Percentiles rank a stretch among this genome's conserved stretches.
phyloP scores from a whole-genome alignment of 2,888 invertebrate species.

The Lottia scabra region DNA sequence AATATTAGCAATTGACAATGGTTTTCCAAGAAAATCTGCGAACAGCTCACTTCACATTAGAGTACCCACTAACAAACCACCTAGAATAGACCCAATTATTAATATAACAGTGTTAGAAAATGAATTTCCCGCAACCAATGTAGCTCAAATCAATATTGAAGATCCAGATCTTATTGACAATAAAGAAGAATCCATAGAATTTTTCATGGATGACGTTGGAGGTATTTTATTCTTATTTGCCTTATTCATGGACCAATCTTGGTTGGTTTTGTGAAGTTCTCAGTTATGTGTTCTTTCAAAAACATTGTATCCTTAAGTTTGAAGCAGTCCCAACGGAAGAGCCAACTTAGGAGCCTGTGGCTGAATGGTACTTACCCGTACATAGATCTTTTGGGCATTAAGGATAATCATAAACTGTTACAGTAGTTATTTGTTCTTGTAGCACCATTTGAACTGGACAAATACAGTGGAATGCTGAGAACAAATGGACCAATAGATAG shows the following conservation, averaged over 20 bases:
- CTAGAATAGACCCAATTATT: constrained; percentile 3
- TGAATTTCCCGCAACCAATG: constrained; percentile 4
- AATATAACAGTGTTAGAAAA: constrained; percentile 17
- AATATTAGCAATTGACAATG: constrained; percentile 25
- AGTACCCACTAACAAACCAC: constrained; percentile 24
- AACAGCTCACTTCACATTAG: constrained; percentile 16
- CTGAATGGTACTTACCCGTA: too few species aligned
- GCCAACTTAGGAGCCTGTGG: too few species aligned
- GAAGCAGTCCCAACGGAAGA: too few species aligned
- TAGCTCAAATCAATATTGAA: constrained; percentile 18
- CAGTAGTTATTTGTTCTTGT: background rate
- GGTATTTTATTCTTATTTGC: background rate
- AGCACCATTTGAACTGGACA: constrained; percentile 1
- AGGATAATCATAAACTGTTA: too few species aligned
- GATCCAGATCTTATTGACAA: constrained; percentile 21
- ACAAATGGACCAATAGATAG: constrained; percentile 10
- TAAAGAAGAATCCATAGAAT: constrained; percentile 16
- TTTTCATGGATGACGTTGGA: constrained; percentile 8
- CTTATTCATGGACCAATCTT: too few species aligned
- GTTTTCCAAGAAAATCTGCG: constrained; percentile 20
- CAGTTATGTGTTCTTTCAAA: too few species aligned
- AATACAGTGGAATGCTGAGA: constrained; percentile 4
- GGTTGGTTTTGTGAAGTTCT: too few species aligned
- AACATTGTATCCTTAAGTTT: too few species aligned
- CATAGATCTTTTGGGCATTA: too few species aligned